Evolutionary conservation across 30 jellyfish, hydroid and myxozoan genomes (phyloP).

Genomic region (Hydractinia echinata): DNA sequence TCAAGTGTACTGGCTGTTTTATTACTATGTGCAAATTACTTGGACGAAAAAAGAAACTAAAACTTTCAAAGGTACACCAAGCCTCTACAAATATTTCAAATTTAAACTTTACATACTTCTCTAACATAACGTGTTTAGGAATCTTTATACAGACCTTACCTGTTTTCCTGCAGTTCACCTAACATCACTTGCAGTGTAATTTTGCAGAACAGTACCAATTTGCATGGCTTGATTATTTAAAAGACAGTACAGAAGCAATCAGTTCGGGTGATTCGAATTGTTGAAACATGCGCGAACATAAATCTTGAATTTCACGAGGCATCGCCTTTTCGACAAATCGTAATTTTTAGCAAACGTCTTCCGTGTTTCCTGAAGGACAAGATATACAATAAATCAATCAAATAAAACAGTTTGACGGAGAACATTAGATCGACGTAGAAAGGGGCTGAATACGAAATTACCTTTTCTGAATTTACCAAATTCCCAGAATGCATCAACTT

Average conservation of each 20-base stretch:
- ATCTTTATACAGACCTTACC: slow-evolving; percentile 1
- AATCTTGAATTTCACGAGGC: not conserved
- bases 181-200: slow-evolving; percentile 14
- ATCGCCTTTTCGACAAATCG: slow-evolving; percentile 25
- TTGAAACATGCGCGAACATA: slow-evolving; percentile 16
- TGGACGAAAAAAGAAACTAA: no score
- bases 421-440: no score
- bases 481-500: no score
- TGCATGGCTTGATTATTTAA: not conserved
- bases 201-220: slow-evolving; percentile 5
- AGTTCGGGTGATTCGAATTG: slow-evolving; percentile 6
- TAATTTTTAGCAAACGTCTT: not conserved
- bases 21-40: no score
- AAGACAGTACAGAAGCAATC: slow-evolving; percentile 8
- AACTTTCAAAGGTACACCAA: no score
- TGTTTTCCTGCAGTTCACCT: not conserved
- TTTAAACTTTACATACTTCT: no score
- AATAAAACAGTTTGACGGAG: not conserved
- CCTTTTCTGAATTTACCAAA: no score
- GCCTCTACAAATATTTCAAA: no score
- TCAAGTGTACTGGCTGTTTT: no score
- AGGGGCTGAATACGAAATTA: no score
- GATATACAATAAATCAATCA: not conserved
- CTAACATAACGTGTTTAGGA: no score
- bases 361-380: not conserved